Base-by-base conservation (phyloP, 1,140 invertebrate genomes). In the Aphis craccivora region DNA sequence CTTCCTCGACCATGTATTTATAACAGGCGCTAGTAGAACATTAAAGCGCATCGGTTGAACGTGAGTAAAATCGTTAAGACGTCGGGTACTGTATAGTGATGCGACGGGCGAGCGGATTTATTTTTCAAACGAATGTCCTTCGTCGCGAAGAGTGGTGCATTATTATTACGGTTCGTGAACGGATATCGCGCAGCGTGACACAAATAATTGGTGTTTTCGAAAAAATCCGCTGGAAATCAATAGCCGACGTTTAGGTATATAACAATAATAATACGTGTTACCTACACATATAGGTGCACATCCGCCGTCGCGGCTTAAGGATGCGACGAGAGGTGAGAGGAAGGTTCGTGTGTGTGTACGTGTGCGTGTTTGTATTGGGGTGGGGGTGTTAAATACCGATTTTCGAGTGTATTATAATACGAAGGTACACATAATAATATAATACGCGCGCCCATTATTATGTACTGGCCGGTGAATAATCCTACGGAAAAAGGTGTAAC, bases 401-500 rank as follows among this genome's bases (percentile, higher is more conserved):
- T 92, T 92, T 92, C 48, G 81, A 93, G 90, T 83, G 43, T 81
- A 35, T 51, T 55, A n/a, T 40, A 53, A 76, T 76, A 18, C n/a
- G 30, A n/a, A 76, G 60, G 91, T 93, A 37, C 81, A 84, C 18
- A 30, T 30, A 48, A 88, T 88, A 51, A 51, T 53, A 9, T 53
- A 90, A 90, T 40, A 55, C 35, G 11, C 11, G 45, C 40, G 45
- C 25, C 76, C 45, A 51, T 92, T 92, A 43, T 60, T 60, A 60
- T 67, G 30, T 45, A 43, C 30, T 83, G 45, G 67, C 43, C 76
- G 45, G 91, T 92, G 67, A 83, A 92, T 83, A 86, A 86, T 84
- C 81, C 76, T 37, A 53, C 37, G 45, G 48, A 40, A 84, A 84
- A 93, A 93, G 91, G 91, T 93, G 91, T 93, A 93, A 93, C 91